phyloP scores from a whole-genome alignment of 2,113 vertebrate genomes.

The Butorides virescens region DNA sequence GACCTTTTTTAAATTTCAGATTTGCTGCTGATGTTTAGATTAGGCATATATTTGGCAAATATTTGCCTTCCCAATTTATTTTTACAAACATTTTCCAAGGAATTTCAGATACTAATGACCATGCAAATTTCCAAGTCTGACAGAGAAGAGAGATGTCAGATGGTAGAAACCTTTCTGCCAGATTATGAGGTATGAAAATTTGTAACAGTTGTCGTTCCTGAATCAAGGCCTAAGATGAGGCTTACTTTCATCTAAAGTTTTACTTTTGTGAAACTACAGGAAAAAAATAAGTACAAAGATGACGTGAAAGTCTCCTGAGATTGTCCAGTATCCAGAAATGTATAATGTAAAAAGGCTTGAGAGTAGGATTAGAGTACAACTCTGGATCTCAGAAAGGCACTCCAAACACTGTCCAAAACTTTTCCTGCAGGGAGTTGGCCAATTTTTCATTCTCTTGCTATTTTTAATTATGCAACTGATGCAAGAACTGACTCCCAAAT shows the following conservation, averaged over 20 bases:
- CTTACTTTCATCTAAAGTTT: not conserved
- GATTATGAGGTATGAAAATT: fast-evolving
- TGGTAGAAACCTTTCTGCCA: not conserved
- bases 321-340: not conserved
- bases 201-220: not conserved
- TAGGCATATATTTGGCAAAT: not conserved
- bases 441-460: not conserved
- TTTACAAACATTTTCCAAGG: not conserved
- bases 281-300: not conserved
- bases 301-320: not conserved
- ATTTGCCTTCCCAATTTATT: not conserved
- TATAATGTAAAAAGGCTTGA: not conserved
- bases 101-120: not conserved
- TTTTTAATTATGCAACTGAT: not conserved
- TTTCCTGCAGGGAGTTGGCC: not conserved
- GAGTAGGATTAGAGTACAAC: not conserved
- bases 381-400: not conserved
- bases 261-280: not conserved
- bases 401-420: not conserved
- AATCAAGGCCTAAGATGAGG: not conserved
- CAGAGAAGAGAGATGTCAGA: not conserved
- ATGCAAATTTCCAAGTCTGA: not conserved
- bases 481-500: not conserved
- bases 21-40: not conserved
- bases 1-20: not conserved